phyloP scores from a whole-genome alignment of 2,797 vertebrate genomes.

The Acanthiza pusilla region DNA sequence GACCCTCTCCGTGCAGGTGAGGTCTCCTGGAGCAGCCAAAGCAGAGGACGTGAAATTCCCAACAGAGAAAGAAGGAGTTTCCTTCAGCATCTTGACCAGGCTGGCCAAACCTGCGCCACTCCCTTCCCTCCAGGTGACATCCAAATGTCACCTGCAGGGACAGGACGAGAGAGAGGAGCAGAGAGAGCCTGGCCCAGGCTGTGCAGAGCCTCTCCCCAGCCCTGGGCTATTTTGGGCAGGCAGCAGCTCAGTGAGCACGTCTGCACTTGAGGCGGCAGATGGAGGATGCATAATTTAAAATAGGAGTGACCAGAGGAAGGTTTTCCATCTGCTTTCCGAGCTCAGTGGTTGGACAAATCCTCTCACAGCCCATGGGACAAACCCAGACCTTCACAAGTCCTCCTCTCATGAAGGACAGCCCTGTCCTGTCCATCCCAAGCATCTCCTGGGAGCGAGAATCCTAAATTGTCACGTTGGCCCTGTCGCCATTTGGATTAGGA shows the following conservation, averaged over 20 bases:
- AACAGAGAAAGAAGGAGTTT: background rate
- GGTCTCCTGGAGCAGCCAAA: background rate
- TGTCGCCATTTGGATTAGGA: background rate
- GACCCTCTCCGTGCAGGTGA: rapidly evolving
- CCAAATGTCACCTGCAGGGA: background rate
- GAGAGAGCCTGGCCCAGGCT: background rate
- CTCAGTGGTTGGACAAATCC: background rate
- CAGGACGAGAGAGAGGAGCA: background rate
- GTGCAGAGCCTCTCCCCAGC: background rate
- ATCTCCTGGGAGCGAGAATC: background rate
- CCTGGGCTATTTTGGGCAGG: slow-evolving; percentile 5
- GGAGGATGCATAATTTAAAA: slow-evolving; percentile 50
- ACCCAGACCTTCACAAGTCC: background rate
- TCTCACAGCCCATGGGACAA: background rate
- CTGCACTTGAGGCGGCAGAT: slow-evolving; percentile 34
- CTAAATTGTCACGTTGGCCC: background rate
- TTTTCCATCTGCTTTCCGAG: slow-evolving; percentile 7
- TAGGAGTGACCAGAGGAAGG: slow-evolving; percentile 21
- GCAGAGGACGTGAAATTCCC: background rate
- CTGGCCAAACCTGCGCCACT: background rate
- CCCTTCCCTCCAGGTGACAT: background rate
- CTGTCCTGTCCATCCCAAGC: background rate
- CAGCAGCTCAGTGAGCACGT: background rate
- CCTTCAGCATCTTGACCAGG: background rate
- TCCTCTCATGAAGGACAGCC: background rate